Conservation (phyloP, 2,113 vertebrate genomes). For the Mirounga angustirostris region DNA sequence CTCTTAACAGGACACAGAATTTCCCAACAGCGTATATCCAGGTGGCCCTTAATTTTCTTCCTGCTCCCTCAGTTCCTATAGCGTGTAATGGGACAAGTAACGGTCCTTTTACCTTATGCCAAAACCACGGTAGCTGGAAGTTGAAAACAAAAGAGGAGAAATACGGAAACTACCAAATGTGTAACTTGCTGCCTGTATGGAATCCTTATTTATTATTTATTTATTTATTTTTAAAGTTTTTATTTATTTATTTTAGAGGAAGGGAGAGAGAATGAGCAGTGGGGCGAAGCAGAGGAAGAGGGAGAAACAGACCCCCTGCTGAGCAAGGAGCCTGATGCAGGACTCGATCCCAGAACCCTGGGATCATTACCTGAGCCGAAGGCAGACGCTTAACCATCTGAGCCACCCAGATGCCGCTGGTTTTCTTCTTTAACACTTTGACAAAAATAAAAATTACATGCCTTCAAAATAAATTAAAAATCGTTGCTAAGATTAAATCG, state of each 20-base stretch:
- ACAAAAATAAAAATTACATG: background rate
- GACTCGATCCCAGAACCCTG: too few relatives aligned
- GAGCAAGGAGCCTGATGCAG: too few relatives aligned
- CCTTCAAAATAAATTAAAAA: slow-evolving; percentile 13
- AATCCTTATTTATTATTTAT: slow-evolving; percentile 19
- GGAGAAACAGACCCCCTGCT: too few relatives aligned
- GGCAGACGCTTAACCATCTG: too few relatives aligned
- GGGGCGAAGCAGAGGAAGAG: too few relatives aligned
- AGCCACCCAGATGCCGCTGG: background rate
- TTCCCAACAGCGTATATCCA: background rate
- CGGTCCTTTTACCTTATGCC: background rate
- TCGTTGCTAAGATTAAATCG: background rate
- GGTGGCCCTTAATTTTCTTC: background rate
- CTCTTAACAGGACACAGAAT: background rate
- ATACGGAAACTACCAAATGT: background rate
- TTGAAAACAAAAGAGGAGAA: background rate
- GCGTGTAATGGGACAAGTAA: background rate
- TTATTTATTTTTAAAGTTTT: too few relatives aligned
- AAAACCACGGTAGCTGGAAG: background rate
- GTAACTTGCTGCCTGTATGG: background rate
- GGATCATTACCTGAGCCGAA: too few relatives aligned
- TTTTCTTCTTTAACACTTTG: background rate
- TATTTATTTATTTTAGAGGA: too few relatives aligned
- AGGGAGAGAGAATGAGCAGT: too few relatives aligned
- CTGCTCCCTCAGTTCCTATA: background rate